Evolutionary conservation across 1,140 invertebrate species (phyloP), one percentile per base, ranked within the genome.

Genomic region (Xylocopa sonorina): DNA sequence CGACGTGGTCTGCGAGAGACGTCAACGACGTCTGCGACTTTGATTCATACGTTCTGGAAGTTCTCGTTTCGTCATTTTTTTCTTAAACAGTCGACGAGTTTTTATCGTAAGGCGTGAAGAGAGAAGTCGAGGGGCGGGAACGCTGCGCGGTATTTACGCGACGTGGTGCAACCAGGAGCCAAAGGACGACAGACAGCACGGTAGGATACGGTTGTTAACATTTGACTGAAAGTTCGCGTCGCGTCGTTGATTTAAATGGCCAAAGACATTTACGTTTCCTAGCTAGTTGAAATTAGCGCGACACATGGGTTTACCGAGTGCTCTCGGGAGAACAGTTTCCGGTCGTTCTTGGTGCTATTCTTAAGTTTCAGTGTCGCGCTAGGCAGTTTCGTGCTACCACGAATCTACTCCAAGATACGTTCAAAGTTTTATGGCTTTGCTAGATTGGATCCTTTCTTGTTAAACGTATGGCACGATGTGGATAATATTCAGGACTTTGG

Each of bases 211-310:
- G 32, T 34, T 62, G 34, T 41, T 24, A 62, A 62, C 34, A 41
- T 62, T 24, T 41, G 16, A n/a, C 34, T n/a, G 4, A 16, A 62
- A 62, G 58, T 62, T 62, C 12, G 10, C 10, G 10, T 10, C 2
- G 14, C 34, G 14, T 24, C n/a, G 34, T 62, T 62, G 38, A 38
- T 38, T 41, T 16, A 7, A 41, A 62, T 41, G 12, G 34, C 21
- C 21, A n/a, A 41, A 62, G 34, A 7, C 34, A 62, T 62, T 62
- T 62, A n/a, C n/a, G n/a, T 38, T 24, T 62, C 41, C 21, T 62
- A 21, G 32, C 21, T 60, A 0, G 21, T 21, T 14, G 38, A 9
- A 14, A 9, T 24, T n/a, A n/a, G 10, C 1, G 12, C 21, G 7
- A 10, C 18, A n/a, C n/a, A n/a, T n/a, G n/a, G n/a, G n/a, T n/a